Evolutionary conservation across 2,797 vertebrate genomes (phyloP).

Genomic region (Antennarius maculatus): DNA sequence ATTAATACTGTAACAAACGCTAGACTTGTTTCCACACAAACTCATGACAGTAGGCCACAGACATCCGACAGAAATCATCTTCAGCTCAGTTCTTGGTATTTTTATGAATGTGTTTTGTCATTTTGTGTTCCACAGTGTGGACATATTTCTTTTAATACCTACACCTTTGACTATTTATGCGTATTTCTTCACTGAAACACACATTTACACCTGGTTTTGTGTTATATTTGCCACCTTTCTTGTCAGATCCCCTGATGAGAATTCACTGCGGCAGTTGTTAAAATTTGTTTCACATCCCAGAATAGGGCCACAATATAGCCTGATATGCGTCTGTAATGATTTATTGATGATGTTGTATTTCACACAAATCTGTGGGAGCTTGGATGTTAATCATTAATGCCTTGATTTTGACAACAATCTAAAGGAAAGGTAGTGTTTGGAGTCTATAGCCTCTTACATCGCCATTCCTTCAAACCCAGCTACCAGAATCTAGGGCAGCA

Average conservation of each 20-base stretch:
- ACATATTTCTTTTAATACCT: neutral
- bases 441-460: slow-evolving; percentile 38
- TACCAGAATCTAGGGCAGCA: slow-evolving; percentile 79
- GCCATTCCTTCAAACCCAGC: slow-evolving; percentile 69
- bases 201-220: neutral
- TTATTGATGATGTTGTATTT: slow-evolving; percentile 83
- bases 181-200: slow-evolving; percentile 4
- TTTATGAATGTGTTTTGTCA: slow-evolving; percentile 1
- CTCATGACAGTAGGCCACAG: neutral
- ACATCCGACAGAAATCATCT: neutral
- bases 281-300: slow-evolving; percentile 29
- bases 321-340: slow-evolving; percentile 67
- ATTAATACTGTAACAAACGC: slow-evolving; percentile 11
- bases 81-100: slow-evolving; percentile 8
- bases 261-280: slow-evolving; percentile 20
- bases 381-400: slow-evolving; percentile 75
- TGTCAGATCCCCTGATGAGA: slow-evolving; percentile 20
- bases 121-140: neutral
- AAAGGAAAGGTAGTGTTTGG: slow-evolving; percentile 56
- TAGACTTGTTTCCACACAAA: slow-evolving; percentile 24
- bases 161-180: neutral
- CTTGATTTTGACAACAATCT: slow-evolving; percentile 62
- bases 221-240: slow-evolving; percentile 9
- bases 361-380: slow-evolving; percentile 65
- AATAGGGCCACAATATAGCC: slow-evolving; percentile 39